Evolutionary conservation across 2,113 vertebrate genomes (phyloP), one percentile per base, ranked within the genome.

Genomic region (Numida meleagris): DNA sequence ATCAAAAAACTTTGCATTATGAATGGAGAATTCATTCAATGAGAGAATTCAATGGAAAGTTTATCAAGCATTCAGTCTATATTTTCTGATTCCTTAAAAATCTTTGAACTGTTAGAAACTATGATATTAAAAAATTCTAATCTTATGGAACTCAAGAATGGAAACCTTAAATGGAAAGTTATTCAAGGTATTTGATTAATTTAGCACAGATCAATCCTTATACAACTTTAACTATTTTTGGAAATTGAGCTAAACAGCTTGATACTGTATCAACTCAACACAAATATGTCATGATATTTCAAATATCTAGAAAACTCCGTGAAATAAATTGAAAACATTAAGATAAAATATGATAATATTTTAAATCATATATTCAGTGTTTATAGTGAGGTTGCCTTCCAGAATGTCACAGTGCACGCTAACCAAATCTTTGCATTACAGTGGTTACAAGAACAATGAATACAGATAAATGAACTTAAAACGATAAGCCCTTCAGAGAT

Each of bases 121-220:
- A 53, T 10, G 20, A 36, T 5, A 82, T 21, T 46, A 15, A 67
- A 88, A 77, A 75, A 57, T 34, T 88, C 27, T 79, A 23, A 75
- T 83, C 55, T 55, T 33, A 81, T 25, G 15, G 53, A 77, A 80
- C 29, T 62, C 20, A 18, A 43, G 50, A 91, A 86, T 36, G 11
- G 90, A 95, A 93, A 75, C 73, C 65, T 92, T 95, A 93, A 83
- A 91, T 86, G 57, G 86, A 78, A 96, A 95, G 81, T 73, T 94
- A 93, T 90, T 79, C 51, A 72, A 75, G 58, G 76, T 79, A 90
- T 89, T 90, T 79, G 31, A 75, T 86, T 90, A 84, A 90, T 86
- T 82, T 82, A 89, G 62, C n/a, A 92, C 3, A 17, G 31, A 68
- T 10, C 46, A 88, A 61, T 46, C 21, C 42, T 62, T 68, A 68